Conservation (phyloP, 2,797 vertebrate genomes). For the Tragopan temminckii region DNA sequence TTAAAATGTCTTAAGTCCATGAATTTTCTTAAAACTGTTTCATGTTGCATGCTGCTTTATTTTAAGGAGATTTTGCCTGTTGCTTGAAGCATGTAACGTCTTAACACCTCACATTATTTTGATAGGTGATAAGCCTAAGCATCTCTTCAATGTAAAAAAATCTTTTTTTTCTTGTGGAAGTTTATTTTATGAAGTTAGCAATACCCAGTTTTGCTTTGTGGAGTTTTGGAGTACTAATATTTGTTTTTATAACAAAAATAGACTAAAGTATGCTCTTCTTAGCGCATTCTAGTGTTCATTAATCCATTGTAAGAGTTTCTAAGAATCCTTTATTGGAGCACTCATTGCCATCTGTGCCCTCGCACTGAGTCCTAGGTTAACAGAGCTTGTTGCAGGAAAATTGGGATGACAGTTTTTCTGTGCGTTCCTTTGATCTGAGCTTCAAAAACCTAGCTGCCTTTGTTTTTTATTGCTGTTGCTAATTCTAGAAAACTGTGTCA, state of each 20-base stretch:
- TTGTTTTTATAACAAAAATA: background rate
- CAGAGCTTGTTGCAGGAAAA: background rate
- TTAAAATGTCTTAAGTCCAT: background rate
- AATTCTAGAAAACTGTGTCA: background rate
- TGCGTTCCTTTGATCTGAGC: background rate
- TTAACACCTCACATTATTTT: background rate
- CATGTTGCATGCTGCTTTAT: background rate
- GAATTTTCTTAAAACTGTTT: background rate
- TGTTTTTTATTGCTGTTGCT: background rate
- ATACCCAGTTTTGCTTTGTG: rapidly evolving
- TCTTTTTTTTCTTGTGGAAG: background rate
- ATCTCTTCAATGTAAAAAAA: background rate
- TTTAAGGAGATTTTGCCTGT: background rate
- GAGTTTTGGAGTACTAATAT: background rate
- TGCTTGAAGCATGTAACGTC: background rate
- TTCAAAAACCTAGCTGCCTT: background rate
- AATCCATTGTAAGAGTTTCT: background rate
- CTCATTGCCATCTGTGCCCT: background rate
- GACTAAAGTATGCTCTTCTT: rapidly evolving
- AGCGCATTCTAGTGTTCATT: background rate
- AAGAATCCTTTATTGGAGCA: background rate
- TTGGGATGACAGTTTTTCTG: rapidly evolving
- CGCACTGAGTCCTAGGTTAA: background rate
- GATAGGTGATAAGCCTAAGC: background rate
- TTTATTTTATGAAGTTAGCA: background rate